Evolutionary conservation across 1,140 invertebrate genomes (phyloP).

Genomic region (Pantala flavescens): DNA sequence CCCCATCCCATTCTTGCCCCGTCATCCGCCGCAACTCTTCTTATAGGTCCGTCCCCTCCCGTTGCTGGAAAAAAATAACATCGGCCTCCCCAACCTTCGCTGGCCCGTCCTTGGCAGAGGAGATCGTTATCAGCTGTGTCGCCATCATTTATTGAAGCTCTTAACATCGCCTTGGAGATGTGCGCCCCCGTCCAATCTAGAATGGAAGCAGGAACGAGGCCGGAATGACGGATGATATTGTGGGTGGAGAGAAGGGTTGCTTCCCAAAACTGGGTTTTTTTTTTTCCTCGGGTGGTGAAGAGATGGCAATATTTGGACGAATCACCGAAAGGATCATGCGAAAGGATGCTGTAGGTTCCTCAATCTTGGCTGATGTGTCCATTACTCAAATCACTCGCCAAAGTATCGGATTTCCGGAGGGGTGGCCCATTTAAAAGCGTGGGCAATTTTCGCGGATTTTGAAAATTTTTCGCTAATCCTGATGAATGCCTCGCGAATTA

Average conservation of each 20-base stretch:
- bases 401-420: too few species aligned
- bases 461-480: too few species aligned
- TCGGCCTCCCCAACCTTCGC: neutral
- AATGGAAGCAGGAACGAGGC: neutral
- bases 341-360: too few species aligned
- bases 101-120: neutral
- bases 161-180: conserved; percentile 1
- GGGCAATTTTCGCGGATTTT: too few species aligned
- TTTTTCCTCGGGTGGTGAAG: too few species aligned
- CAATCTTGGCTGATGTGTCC: too few species aligned
- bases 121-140: conserved; percentile 4
- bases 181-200: neutral
- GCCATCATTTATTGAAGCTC: conserved; percentile 9
- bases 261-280: too few species aligned
- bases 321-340: too few species aligned
- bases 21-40: neutral
- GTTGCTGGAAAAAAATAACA: neutral
- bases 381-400: too few species aligned
- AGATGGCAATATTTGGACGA: too few species aligned
- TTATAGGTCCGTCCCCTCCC: neutral
- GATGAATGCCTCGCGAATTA: too few species aligned
- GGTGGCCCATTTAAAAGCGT: too few species aligned
- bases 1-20: neutral
- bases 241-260: neutral
- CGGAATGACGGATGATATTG: neutral